Evolutionary conservation across 2,797 vertebrate species (phyloP), one percentile per base, ranked within the genome.

Genomic region (Gila robusta): DNA sequence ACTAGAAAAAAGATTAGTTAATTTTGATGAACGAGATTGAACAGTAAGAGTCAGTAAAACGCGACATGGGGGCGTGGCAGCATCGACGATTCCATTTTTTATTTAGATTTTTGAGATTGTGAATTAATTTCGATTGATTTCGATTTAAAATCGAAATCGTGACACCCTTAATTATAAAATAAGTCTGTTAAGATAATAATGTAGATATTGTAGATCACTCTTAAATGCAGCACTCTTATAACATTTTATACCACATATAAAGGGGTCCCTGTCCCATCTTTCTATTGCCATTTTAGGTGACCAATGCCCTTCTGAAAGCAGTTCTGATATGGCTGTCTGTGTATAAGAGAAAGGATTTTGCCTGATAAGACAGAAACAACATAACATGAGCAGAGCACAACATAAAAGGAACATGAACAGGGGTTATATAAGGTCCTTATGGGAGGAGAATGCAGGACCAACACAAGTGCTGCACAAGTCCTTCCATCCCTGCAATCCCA

Each of bases 381-480:
- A 52, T 69, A 52, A 64, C 78, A 47, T 21, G 41, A 81, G 44
- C 28, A 69, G 4, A 69, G 52, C 35, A 71, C 67, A 59, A 82
- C 81, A 71, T 28, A 28, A 70, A 69, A 56, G 81, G 1, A 71
- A 41, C 81, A 72, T 73, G 70, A 86, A 86, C 41, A 72, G 41
- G 41, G 56, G 14, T 81, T 66, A 73, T 62, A 74, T 44, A 81
- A 86, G 70, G 70, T 81, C 69, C 70, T 66, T 73, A 81, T 21
- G 78, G 44, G 41, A 73, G 11, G n/a, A 81, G 78, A 81, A 80
- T 74, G 17, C 26, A 2, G 21, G 32, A 74, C 56, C 54, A 67
- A 67, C 54, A 81, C 78, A 64, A 86, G 78, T 66, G 67, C 77
- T 80, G 67, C 64, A 84, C n/a, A n/a, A n/a, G n/a, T n/a, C 71